A percentile compares a stretch with the other conserved stretches of the same genome.
Evolutionary conservation across 2,797 vertebrate genomes (phyloP).

Genomic region (Trematocara caparti): DNA sequence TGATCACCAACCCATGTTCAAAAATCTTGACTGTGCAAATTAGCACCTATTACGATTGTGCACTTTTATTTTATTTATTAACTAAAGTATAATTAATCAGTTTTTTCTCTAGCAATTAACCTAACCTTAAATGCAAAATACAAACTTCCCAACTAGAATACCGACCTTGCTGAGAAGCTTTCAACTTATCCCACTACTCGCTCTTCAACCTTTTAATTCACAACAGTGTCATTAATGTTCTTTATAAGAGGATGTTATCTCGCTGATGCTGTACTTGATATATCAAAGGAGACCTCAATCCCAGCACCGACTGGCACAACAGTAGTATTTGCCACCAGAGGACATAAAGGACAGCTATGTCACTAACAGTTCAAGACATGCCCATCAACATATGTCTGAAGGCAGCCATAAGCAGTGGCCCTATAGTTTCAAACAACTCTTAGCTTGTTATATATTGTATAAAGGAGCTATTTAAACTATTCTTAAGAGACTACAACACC

Average conservation of each 20-base stretch:
- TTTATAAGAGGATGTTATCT: neutral
- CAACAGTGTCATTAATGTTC: fast-evolving
- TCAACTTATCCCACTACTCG: fast-evolving
- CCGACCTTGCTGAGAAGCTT: neutral
- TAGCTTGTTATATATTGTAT: neutral
- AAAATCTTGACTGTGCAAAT: neutral
- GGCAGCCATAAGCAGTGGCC: neutral
- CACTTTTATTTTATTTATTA: neutral
- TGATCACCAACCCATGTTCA: neutral
- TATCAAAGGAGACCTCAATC: neutral
- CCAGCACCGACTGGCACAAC: neutral
- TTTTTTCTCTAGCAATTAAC: neutral
- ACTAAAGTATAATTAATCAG: fast-evolving
- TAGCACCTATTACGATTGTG: neutral
- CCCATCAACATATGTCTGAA: neutral
- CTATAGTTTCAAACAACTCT: neutral
- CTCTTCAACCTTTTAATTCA: neutral
- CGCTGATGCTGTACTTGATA: fast-evolving
- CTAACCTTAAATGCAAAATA: neutral
- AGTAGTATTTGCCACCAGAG: neutral
- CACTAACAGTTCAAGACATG: neutral
- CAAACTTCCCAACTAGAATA: fast-evolving
- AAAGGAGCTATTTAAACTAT: neutral
- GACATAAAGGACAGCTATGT: fast-evolving
- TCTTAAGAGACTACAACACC: neutral